Evolutionary conservation across 2,797 vertebrate genomes (phyloP), one percentile per base, ranked within the genome.

Genomic region (Pangasius larnaudii): DNA sequence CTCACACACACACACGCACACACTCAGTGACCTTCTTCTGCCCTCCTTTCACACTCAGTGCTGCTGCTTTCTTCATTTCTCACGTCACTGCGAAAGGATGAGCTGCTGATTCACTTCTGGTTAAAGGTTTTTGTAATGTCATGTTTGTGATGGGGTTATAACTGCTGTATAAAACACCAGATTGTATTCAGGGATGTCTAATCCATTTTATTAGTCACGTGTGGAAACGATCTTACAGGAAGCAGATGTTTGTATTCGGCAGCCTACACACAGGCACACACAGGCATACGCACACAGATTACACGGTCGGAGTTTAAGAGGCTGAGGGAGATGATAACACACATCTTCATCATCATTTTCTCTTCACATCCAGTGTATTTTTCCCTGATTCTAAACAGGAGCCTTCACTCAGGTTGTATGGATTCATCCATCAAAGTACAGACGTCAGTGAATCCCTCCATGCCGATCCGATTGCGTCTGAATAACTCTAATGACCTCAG

Each of bases 331-430:
- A 61, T 81, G 78, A 49, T 84, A 84, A 36, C 16, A 49, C 16
- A 11, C 81, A 33, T 51, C 58, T 83, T 83, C 88, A 88, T 91
- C 92, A 90, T 92, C 86, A 89, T 92, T 84, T 88, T 27, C 16
- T 79, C 89, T 92, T 93, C 74, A 33, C 27, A 63, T 89, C 39
- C n/a, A 30, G 2, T 30, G 13, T 11, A 19, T 75, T 49, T 49
- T 14, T 77, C 93, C 78, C 86, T 81, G 94, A 91, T 91, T 80
- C 14, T 39, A 53, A 58, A 88, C 56, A 90, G 19, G n/a, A 65
- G 63, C 85, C 90, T 90, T 90, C 81, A 33, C 10, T 30, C n/a
- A n/a, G n/a, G 51, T 33, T 84, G 27, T 51, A 22, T 51, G 9
- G 39, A 33, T 69, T 42, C 63, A 63, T 81, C 51, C 53, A 46